Conservation (phyloP, 2,888 invertebrate species). For the Tromatobia lineatoria region DNA sequence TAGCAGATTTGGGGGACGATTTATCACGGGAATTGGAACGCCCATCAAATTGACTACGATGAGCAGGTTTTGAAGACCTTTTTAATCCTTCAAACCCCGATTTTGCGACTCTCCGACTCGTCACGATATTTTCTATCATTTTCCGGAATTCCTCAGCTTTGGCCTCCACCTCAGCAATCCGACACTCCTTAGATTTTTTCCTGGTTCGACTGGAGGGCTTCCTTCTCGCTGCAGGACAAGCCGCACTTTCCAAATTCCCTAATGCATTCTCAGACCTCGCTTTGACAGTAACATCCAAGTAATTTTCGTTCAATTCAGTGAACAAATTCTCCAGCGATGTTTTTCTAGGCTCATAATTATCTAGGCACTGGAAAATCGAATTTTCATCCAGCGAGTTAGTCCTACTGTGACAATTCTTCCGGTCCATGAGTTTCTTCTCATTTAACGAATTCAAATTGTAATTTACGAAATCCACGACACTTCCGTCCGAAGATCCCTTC, state of each 20-base stretch:
- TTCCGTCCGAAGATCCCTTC: conserved; percentile 40
- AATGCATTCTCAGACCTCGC: conserved; percentile 76
- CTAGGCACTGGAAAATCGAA: conserved; percentile 71
- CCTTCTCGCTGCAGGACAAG: conserved; percentile 42
- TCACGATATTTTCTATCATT: conserved; percentile 73
- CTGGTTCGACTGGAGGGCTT: conserved; percentile 39
- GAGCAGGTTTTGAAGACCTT: conserved; percentile 43
- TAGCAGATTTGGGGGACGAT: conserved; percentile 42
- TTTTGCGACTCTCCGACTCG: conserved; percentile 68
- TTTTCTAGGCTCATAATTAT: conserved; percentile 61
- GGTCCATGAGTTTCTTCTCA: conserved; percentile 73
- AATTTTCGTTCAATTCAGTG: conserved; percentile 61
- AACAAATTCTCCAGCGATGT: conserved; percentile 75
- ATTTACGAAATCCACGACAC: conserved; percentile 69
- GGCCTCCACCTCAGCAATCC: conserved; percentile 72
- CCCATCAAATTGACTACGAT: conserved; percentile 63
- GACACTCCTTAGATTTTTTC: conserved; percentile 54
- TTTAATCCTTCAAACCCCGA: conserved; percentile 54
- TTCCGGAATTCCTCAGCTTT: conserved; percentile 75
- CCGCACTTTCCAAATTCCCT: conserved; percentile 62
- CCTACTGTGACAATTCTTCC: conserved; percentile 75
- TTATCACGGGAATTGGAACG: conserved; percentile 33
- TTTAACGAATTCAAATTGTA: conserved; percentile 74
- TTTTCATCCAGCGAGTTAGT: conserved; percentile 78
- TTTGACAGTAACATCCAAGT: conserved; percentile 68